Conservation (phyloP, 1,140 invertebrate genomes). For the Cherax quadricarinatus region DNA sequence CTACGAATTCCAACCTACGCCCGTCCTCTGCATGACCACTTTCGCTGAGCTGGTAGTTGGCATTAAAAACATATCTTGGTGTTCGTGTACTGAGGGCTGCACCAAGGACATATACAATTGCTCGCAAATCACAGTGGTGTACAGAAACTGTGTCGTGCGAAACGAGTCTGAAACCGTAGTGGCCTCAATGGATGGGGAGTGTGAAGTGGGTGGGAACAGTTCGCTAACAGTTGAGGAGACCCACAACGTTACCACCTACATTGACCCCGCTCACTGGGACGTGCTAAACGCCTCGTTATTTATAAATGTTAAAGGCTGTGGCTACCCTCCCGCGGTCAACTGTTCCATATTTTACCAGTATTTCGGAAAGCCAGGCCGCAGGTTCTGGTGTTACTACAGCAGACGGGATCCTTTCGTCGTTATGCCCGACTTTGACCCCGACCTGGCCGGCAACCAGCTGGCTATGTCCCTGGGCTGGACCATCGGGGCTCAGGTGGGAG, state of each 20-base stretch:
- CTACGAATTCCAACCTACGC: conserved; percentile 88
- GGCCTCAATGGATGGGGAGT: not conserved
- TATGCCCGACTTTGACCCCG: conserved; percentile 88
- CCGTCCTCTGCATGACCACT: conserved; percentile 87
- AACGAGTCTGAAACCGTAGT: not conserved
- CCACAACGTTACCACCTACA: conserved; percentile 34
- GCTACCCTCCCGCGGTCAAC: conserved; percentile 92
- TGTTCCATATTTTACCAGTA: conserved; percentile 88
- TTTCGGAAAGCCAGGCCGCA: conserved; percentile 82
- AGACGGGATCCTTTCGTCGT: conserved; percentile 90
- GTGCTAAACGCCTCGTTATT: conserved; percentile 80
- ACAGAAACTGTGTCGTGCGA: conserved; percentile 77
- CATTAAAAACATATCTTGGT: conserved; percentile 90
- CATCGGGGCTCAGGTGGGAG: conserved; percentile 59
- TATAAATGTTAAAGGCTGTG: conserved; percentile 92
- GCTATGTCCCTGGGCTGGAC: conserved; percentile 65
- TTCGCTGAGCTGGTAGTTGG: conserved; percentile 82
- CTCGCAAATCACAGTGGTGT: conserved; percentile 86
- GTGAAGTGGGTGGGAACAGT: conserved; percentile 11
- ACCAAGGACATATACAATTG: conserved; percentile 83
- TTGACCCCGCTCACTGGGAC: conserved; percentile 66
- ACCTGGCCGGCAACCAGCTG: conserved; percentile 42
- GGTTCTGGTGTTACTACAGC: conserved; percentile 87
- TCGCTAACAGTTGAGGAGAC: conserved; percentile 2
- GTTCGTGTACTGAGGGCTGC: conserved; percentile 91